phyloP scores from a whole-genome alignment of 2,113 vertebrate species.

The Symphodus melops region DNA sequence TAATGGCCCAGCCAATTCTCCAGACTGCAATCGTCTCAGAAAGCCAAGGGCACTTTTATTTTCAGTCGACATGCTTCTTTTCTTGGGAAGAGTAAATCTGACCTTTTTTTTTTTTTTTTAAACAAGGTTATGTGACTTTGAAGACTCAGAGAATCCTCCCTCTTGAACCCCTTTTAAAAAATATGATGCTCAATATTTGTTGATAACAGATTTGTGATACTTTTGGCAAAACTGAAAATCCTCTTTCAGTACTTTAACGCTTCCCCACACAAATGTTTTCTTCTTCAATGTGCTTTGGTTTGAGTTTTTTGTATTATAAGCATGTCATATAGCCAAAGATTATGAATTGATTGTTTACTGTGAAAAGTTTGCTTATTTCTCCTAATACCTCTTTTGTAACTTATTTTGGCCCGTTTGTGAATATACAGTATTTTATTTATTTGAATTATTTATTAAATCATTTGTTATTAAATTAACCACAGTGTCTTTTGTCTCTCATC shows the following conservation, averaged over 20 bases:
- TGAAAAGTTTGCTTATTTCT: slow-evolving; percentile 61
- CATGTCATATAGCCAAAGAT: slow-evolving; percentile 82
- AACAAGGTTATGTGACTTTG: slow-evolving; percentile 35
- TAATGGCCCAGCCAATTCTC: slow-evolving; percentile 59
- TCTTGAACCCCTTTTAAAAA: background rate
- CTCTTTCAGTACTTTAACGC: slow-evolving; percentile 30
- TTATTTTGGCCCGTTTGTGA: slow-evolving; percentile 79
- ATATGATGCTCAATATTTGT: slow-evolving; percentile 7
- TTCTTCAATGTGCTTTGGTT: slow-evolving; percentile 20
- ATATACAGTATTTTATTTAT: slow-evolving; percentile 86
- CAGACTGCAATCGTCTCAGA: slow-evolving; percentile 56
- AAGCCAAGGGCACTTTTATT: slow-evolving; percentile 56
- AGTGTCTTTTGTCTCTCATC: background rate
- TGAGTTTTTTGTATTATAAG: slow-evolving; percentile 54
- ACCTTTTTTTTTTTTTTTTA: slow-evolving; percentile 39
- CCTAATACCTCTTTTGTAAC: slow-evolving; percentile 74
- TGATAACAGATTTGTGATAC: background rate
- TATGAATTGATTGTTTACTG: slow-evolving; percentile 72
- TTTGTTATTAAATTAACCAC: slow-evolving; percentile 58
- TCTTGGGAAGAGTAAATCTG: slow-evolving; percentile 42
- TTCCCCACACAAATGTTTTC: slow-evolving; percentile 11
- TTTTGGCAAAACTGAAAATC: slow-evolving; percentile 59
- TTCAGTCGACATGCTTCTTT: slow-evolving; percentile 39
- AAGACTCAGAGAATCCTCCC: background rate
- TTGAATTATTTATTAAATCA: slow-evolving; percentile 81